Percentiles rank a stretch among this genome's conserved stretches.
Conservation (phyloP, 2,797 vertebrate genomes). For the Salmo trutta region DNA sequence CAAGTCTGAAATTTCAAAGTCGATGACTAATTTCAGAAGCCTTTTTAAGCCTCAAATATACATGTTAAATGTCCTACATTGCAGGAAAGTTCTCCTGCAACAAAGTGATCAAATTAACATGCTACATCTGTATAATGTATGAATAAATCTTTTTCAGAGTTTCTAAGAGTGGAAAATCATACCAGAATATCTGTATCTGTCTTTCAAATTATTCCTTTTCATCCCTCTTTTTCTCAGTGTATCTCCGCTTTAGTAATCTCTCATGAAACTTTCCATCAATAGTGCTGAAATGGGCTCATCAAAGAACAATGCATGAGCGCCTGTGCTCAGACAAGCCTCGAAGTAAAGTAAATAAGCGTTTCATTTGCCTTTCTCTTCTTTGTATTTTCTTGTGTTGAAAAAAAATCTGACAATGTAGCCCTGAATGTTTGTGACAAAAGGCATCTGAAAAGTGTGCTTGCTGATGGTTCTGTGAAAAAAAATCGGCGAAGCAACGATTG, state of each 20-base stretch:
- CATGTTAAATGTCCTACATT: too few species aligned
- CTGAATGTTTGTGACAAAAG: constrained; percentile 12
- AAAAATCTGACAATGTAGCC: background rate
- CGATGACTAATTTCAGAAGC: too few species aligned
- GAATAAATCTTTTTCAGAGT: background rate
- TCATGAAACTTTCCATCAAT: constrained; percentile 9
- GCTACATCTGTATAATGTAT: background rate
- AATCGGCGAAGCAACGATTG: background rate
- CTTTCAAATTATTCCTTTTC: background rate
- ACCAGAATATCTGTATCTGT: background rate
- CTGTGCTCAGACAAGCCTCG: background rate
- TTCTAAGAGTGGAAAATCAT: background rate
- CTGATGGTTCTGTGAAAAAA: background rate
- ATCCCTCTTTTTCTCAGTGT: background rate
- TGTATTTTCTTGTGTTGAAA: background rate
- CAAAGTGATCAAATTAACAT: too few species aligned
- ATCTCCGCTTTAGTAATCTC: background rate
- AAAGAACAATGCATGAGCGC: background rate
- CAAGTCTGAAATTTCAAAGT: too few species aligned
- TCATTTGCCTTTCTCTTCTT: constrained; percentile 3
- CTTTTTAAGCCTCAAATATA: too few species aligned
- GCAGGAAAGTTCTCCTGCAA: too few species aligned
- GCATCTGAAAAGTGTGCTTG: background rate
- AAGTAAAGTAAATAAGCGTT: background rate
- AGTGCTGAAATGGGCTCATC: constrained; percentile 8